Percentiles rank a stretch among this genome's conserved stretches.
phyloP scores from a whole-genome alignment of 2,797 vertebrate species.

The Propithecus deckenii region DNA sequence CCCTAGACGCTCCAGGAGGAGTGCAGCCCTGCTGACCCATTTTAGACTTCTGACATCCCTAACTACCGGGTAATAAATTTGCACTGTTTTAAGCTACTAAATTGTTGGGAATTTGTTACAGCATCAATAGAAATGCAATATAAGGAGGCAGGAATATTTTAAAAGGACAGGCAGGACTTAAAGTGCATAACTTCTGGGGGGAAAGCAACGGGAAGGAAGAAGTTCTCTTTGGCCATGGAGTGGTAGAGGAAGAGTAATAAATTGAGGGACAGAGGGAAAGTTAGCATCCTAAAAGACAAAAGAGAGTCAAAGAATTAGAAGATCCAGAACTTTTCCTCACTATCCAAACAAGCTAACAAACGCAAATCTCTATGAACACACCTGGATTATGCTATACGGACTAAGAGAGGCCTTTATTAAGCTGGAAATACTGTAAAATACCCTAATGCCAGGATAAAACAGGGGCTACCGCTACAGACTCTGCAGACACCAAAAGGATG shows the following conservation, averaged over 20 bases:
- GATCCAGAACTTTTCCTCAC: not conserved
- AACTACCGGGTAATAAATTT: not conserved
- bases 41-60: not conserved
- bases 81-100: not conserved
- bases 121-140: not conserved
- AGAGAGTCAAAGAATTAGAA: not conserved
- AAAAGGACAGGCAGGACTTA: not conserved
- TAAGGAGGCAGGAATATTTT: not conserved
- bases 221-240: not conserved
- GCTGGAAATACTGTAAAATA: not conserved
- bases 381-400: not conserved
- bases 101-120: not conserved
- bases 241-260: not conserved
- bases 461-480: not conserved
- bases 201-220: not conserved
- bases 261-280: rapidly evolving
- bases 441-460: not conserved
- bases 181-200: not conserved
- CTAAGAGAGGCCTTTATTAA: not conserved
- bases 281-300: not conserved
- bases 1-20: not conserved
- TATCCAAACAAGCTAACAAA: not conserved
- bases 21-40: not conserved
- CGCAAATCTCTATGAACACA: rapidly evolving
- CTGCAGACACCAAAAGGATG: not conserved